A percentile compares a stretch with the other conserved stretches of the same genome.
Conservation (phyloP, 2,888 invertebrate genomes). For the Catocala fraxini region DNA sequence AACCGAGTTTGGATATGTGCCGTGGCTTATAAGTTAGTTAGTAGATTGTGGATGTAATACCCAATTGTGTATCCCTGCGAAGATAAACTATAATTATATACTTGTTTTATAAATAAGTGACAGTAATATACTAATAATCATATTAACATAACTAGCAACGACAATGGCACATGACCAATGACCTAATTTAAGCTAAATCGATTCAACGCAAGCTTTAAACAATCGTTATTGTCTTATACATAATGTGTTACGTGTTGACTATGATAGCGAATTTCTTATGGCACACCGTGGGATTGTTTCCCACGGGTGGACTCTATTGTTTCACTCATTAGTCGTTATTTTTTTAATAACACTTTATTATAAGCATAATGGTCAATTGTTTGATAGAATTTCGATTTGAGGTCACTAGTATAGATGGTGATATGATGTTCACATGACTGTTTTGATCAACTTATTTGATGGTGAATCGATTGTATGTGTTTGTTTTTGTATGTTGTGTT, state of each 20-base stretch:
- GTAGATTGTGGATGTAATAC: too few relatives aligned
- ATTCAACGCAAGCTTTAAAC: slow-evolving; percentile 54
- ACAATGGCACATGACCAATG: slow-evolving; percentile 34
- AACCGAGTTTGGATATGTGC: too few relatives aligned
- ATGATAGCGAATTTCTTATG: slow-evolving; percentile 46
- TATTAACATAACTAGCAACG: background rate
- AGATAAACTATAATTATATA: too few relatives aligned
- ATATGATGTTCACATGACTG: slow-evolving; percentile 25
- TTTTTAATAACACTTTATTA: slow-evolving; percentile 80
- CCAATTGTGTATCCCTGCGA: too few relatives aligned
- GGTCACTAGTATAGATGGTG: slow-evolving; percentile 58
- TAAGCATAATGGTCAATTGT: slow-evolving; percentile 85
- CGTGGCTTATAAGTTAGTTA: too few relatives aligned
- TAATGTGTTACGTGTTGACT: slow-evolving; percentile 53
- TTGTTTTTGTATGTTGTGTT: background rate
- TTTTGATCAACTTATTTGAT: slow-evolving; percentile 27
- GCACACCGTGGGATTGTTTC: slow-evolving; percentile 74
- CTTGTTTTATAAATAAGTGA: background rate
- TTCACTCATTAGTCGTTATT: slow-evolving; percentile 66
- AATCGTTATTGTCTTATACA: slow-evolving; percentile 68
- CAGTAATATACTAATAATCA: background rate
- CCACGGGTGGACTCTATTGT: slow-evolving; percentile 74
- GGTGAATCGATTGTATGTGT: slow-evolving; percentile 36
- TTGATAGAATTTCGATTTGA: slow-evolving; percentile 58
- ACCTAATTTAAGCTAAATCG: slow-evolving; percentile 50